Evolutionary conservation across 2,888 invertebrate species (phyloP), one percentile per base, ranked within the genome.

Genomic region (Hesperia comma): DNA sequence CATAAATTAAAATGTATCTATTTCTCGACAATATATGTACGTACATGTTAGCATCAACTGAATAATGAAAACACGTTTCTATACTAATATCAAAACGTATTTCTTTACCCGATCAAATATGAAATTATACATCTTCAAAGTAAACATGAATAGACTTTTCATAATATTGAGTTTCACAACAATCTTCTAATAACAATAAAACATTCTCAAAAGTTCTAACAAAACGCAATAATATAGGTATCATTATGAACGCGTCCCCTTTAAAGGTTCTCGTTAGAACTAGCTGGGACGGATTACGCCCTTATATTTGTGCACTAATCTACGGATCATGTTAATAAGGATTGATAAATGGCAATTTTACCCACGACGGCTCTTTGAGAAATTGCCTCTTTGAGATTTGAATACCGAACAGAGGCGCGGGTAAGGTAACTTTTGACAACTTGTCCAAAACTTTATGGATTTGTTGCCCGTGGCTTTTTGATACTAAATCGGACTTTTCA

Each of bases 251-350:
- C 70, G 37, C 41, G 6, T 60, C 77, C 68, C 77, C 71, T 26
- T 32, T 19, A 62, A 60, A 41, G 64, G 71, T 68, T 71, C 81
- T 83, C 80, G 78, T 83, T 84, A 72, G 75, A 80, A 79, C 79
- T 82, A 80, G 78, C 79, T 72, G 72, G 68, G 72, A 69, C 61
- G 72, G 73, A 77, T 75, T 74, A 75, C 72, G 73, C 76, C 81
- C 79, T 79, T 80, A 72, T 71, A 82, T 82, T 84, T 77, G 77
- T 73, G 74, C 73, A 79, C 81, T 81, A 82, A 83, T 82, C 79
- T 77, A 71, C 63, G 71, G 73, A 74, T 74, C 75, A 71, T 79
- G 79, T 79, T 81, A 82, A 83, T 81, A 79, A 74, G 76, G 79
- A 78, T 75, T 79, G 79, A 83, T 79, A 77, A 72, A 74, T 70